Base-by-base conservation (phyloP, 1,140 invertebrate species). In the Drosophila carrolli region DNA sequence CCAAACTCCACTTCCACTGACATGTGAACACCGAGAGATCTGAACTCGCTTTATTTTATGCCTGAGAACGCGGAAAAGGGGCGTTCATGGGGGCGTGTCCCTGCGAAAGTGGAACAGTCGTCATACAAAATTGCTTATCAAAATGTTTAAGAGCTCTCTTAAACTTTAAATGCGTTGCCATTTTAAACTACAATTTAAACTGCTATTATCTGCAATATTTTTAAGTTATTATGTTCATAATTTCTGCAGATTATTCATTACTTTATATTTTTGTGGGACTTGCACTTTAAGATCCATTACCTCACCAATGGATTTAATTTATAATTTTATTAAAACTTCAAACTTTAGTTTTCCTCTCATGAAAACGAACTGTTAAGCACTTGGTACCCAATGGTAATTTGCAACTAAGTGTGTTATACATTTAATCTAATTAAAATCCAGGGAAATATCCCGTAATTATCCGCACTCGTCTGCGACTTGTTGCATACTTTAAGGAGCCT, bases 401-500 rank as follows among this genome's bases (percentile, higher is more conserved):
- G 11, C 9, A 6, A 16, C 4, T 4, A 16, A 19, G 32, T 37
- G 14, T 37, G 32, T 32, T 35, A 29, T 50, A 8, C 5, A 7
- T 7, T 53, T 37, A 53, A 53, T 53, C 50, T 53, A 54, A 38
- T 54, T 54, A 54, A 54, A 54, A 53, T 13, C 32, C 50, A 0
- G 50, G 14, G 0, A 37, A 50, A 37, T 53, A 19, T 32, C 51
- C 10, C 16, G 19, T n/a, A 38, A 38, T 54, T 54, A 23, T 23
- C 8, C n/a, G 11, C 32, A 38, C 29, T 47, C 14, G 11, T 9
- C 19, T 13, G 8, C n/a, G 14, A 76, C 72, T 81, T 73, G 66
- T 81, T 81, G 78, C 78, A 63, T 60, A 59, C 44, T 81, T 81
- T 46, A 63, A 62, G 53, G 60, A 35, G 23, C 54, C 60, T 79